These are phyloP conservation scores for Adoxophyes honmai DNA, from an alignment of 1,140 invertebrate genomes.

Conservation along the genomic window DNA sequence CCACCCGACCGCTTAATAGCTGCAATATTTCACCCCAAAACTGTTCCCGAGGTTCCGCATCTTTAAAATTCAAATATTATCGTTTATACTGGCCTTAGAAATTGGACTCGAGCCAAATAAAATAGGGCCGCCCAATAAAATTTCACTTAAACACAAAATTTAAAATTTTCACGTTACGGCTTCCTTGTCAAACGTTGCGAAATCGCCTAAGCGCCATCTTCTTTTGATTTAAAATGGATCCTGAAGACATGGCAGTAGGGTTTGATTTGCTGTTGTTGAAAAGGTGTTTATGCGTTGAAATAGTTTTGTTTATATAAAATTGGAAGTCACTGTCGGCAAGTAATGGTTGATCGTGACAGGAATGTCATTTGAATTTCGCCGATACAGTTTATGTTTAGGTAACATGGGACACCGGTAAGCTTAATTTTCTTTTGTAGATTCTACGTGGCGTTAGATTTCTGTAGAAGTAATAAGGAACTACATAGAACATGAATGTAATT, in stretches of 20 bases:
- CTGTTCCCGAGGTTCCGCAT: background rate
- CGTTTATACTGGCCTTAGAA: slow-evolving; percentile 2
- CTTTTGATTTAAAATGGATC: slow-evolving; percentile 14
- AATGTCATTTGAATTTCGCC: slow-evolving; percentile 57
- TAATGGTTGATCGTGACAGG: slow-evolving; percentile 64
- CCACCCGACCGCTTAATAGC: too few species aligned
- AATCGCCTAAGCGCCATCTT: slow-evolving; percentile 19
- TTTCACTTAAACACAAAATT: slow-evolving; percentile 73
- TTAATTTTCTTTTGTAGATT: too few species aligned
- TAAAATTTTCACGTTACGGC: slow-evolving; percentile 64
- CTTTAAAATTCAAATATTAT: slow-evolving; percentile 15
- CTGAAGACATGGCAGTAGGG: slow-evolving; percentile 19
- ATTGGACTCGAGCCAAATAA: slow-evolving; percentile 54
- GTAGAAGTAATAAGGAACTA: too few species aligned
- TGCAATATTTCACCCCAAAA: background rate
- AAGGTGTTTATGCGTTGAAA: slow-evolving; percentile 8
- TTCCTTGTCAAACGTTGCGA: slow-evolving; percentile 19
- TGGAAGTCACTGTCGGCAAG: slow-evolving; percentile 70
- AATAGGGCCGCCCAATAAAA: slow-evolving; percentile 64
- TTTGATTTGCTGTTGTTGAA: slow-evolving; percentile 19
- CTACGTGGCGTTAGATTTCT: too few species aligned
- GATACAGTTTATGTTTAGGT: slow-evolving; percentile 43
- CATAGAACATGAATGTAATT: too few species aligned
- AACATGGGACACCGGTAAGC: too few species aligned
- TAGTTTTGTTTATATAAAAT: slow-evolving; percentile 43